Percentiles rank a stretch among this genome's conserved stretches.
These are phyloP conservation scores for Sturnira hondurensis DNA, from an alignment of 2,113 vertebrate species.

Conservation along the genomic window DNA sequence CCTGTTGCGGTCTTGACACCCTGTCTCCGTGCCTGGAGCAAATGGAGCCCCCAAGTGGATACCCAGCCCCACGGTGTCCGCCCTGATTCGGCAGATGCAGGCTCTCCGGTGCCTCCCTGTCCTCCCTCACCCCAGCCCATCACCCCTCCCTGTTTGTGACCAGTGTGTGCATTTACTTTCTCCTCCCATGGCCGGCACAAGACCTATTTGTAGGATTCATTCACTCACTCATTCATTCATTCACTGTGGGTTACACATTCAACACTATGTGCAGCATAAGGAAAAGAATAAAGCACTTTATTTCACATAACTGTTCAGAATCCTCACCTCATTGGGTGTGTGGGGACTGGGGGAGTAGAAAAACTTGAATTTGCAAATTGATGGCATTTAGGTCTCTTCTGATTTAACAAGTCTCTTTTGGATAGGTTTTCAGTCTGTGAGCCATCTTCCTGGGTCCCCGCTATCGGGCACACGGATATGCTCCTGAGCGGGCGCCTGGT, in stretches of 20 bases:
- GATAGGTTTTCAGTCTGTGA: background rate
- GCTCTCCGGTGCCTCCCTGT: too few relatives aligned
- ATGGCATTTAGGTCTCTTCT: background rate
- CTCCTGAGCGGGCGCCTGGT: background rate
- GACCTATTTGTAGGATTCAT: background rate
- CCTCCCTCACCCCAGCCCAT: background rate
- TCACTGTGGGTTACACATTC: background rate
- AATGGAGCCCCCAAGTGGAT: too few relatives aligned
- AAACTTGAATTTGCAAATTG: background rate
- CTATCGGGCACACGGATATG: background rate
- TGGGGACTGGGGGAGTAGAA: rapidly evolving
- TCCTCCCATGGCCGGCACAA: background rate
- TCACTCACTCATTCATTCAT: background rate
- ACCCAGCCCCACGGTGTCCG: too few relatives aligned
- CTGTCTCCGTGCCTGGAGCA: too few relatives aligned
- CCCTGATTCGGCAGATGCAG: too few relatives aligned
- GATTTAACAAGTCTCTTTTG: background rate
- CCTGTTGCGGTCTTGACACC: too few relatives aligned
- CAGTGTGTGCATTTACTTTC: background rate
- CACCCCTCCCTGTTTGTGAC: background rate
- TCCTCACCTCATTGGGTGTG: background rate
- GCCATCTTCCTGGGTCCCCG: background rate
- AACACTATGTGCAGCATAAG: background rate
- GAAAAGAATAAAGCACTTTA: conserved; percentile 5
- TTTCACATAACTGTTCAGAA: background rate